A percentile compares a stretch with the other conserved stretches of the same genome.
phyloP scores from a whole-genome alignment of 2,888 invertebrate genomes.

The Drosophila siamana region DNA sequence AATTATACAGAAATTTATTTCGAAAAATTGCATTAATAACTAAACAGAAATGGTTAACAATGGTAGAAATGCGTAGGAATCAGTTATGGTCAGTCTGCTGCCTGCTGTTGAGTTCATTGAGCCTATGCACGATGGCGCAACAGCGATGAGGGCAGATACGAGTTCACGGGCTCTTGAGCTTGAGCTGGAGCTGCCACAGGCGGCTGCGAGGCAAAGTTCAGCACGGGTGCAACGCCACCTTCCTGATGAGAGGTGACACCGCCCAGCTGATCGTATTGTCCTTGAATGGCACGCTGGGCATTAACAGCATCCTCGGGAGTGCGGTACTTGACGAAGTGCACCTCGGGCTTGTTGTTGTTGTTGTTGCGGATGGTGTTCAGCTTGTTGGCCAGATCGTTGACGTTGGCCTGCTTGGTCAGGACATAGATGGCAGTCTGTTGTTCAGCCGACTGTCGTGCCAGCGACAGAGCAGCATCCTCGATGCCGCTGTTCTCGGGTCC shows the following conservation, averaged over 20 bases:
- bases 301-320: conserved; percentile 81
- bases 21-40: conserved; percentile 51
- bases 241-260: conserved; percentile 68
- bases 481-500: conserved; percentile 82
- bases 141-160: conserved; percentile 73
- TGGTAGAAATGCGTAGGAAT: conserved; percentile 50
- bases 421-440: conserved; percentile 83
- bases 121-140: conserved; percentile 67
- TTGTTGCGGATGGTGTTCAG: conserved; percentile 69
- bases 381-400: conserved; percentile 73
- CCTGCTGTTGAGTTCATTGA: conserved; percentile 19
- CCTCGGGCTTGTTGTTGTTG: conserved; percentile 78
- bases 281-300: conserved; percentile 81
- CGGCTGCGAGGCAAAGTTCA: conserved; percentile 77
- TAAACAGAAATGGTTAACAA: conserved; percentile 50
- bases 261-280: conserved; percentile 78
- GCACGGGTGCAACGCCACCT: conserved; percentile 80
- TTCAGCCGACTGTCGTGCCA: conserved; percentile 77
- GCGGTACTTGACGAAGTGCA: conserved; percentile 83
- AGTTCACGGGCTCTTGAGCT: conserved; percentile 53
- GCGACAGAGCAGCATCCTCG: conserved; percentile 74
- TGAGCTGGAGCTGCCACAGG: conserved; percentile 47
- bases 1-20: conserved; percentile 33
- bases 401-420: conserved; percentile 81
- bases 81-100: conserved; percentile 41